Evolutionary conservation across 2,113 vertebrate genomes (phyloP), one percentile per base, ranked within the genome.

Genomic region (Oreochromis tanganicae): DNA sequence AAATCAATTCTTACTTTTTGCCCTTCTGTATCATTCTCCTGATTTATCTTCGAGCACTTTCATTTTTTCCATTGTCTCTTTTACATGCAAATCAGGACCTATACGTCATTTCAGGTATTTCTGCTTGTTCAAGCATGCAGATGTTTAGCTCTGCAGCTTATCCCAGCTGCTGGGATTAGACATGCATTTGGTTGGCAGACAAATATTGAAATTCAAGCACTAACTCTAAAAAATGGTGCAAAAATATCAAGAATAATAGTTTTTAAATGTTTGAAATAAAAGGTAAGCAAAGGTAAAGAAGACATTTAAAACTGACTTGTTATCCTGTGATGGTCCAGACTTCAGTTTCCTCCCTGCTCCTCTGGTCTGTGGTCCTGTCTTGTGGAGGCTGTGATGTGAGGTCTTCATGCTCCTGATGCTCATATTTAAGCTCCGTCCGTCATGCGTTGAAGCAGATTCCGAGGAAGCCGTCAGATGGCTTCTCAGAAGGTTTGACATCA

Each of bases 351-450:
- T 55, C 1, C 71, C 73, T 13, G 73, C 27, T 52, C 43, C 61
- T 48, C 81, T 81, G 85, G 19, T 82, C 38, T 82, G 50, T 50
- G 81, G 41, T 85, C 32, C 61, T n/a, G 34, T 57, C 27, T 46
- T 21, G 61, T 12, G 43, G 66, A 19, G 21, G 57, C 4, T 46
- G n/a, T 38, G 46, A 6, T 21, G 41, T 61, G 81, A 43, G 24
- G 34, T n/a, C 14, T 32, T 52, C 11, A 19, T 14, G 54, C 86
- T 73, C 4, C 50, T 27, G 85, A 48, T 66, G 84, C 87, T 54
- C 11, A n/a, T 85, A 85, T 91, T 85, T 91, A 91, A 87, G 50
- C 85, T 82, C 63, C 8, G 9, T 38, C 81, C 6, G n/a, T 59
- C 4, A 24, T 43, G 41, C 16, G 54, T 57, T 5, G 13, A 24